phyloP scores from a whole-genome alignment of 2,888 invertebrate species.

The Pollenia angustigena region DNA sequence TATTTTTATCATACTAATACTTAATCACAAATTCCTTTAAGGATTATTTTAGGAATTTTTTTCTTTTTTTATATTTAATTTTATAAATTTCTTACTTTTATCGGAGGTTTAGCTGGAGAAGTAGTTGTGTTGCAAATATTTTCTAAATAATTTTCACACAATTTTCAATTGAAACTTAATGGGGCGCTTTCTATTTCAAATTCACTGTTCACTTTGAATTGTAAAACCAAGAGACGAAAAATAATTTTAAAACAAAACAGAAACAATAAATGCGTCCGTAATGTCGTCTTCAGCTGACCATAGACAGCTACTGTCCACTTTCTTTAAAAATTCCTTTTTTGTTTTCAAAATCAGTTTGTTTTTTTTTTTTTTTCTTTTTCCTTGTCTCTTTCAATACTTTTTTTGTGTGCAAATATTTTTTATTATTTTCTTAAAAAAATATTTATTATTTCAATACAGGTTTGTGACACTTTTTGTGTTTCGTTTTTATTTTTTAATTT shows the following conservation, averaged over 20 bases:
- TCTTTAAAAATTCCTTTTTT: conserved; percentile 71
- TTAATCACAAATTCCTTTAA: conserved; percentile 4
- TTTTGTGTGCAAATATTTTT: conserved; percentile 31
- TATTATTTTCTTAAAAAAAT: conserved; percentile 30
- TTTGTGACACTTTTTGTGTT: conserved; percentile 62
- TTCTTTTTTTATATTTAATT: conserved; percentile 2
- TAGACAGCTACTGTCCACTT: conserved; percentile 57
- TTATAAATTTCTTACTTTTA: conserved; percentile 39
- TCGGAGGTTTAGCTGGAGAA: conserved; percentile 30
- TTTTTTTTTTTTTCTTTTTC: conserved; percentile 30
- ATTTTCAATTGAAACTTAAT: background rate
- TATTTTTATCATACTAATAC: background rate
- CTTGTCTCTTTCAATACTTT: conserved; percentile 41
- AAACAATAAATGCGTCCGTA: conserved; percentile 36
- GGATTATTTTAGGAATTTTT: background rate
- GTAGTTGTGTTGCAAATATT: background rate
- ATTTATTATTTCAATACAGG: conserved; percentile 50
- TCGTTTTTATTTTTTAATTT: conserved; percentile 27
- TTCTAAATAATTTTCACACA: background rate
- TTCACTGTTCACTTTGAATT: conserved; percentile 7
- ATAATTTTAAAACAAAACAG: conserved; percentile 5
- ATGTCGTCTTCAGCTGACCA: conserved; percentile 40
- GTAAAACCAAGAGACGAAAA: background rate
- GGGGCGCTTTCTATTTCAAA: conserved; percentile 34
- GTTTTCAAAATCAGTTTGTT: conserved; percentile 37